Percentiles rank a stretch among this genome's conserved stretches.
phyloP scores from a whole-genome alignment of 2,797 vertebrate species.

The Apogon talboti region DNA sequence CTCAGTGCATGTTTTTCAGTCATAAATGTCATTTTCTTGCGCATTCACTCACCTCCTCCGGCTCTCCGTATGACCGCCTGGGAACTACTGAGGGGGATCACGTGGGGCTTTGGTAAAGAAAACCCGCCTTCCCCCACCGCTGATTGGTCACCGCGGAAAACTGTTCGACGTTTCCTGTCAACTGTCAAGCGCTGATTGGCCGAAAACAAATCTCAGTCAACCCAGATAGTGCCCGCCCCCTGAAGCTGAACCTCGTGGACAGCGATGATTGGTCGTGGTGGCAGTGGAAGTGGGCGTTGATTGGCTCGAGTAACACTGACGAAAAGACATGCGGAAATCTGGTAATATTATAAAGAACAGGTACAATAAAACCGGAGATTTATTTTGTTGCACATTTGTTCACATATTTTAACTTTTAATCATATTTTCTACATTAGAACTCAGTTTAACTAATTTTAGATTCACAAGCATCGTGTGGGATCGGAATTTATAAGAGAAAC shows the following conservation, averaged over 20 bases:
- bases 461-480: too few species aligned
- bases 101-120: slow-evolving; percentile 67
- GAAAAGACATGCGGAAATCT: background rate
- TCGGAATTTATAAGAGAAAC: too few species aligned
- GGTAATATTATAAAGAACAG: too few species aligned
- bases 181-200: slow-evolving; percentile 68
- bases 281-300: slow-evolving; percentile 60
- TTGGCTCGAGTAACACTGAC: slow-evolving; percentile 62
- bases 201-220: slow-evolving; percentile 16
- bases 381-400: background rate
- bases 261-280: slow-evolving; percentile 75
- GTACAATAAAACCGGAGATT: too few species aligned
- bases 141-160: slow-evolving; percentile 63
- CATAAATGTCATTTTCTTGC: slow-evolving; percentile 19
- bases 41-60: slow-evolving; percentile 68
- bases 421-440: too few species aligned
- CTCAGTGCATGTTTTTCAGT: rapidly evolving
- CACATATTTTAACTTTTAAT: too few species aligned
- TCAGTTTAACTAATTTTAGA: too few species aligned
- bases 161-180: slow-evolving; percentile 39
- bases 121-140: slow-evolving; percentile 12
- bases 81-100: slow-evolving; percentile 79
- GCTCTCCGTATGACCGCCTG: slow-evolving; percentile 77
- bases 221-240: slow-evolving; percentile 50
- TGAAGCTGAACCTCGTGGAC: slow-evolving; percentile 84